Evolutionary conservation across 92 coral and sea anemone genomes (phyloP).

Genomic region (Muricea muricata): DNA sequence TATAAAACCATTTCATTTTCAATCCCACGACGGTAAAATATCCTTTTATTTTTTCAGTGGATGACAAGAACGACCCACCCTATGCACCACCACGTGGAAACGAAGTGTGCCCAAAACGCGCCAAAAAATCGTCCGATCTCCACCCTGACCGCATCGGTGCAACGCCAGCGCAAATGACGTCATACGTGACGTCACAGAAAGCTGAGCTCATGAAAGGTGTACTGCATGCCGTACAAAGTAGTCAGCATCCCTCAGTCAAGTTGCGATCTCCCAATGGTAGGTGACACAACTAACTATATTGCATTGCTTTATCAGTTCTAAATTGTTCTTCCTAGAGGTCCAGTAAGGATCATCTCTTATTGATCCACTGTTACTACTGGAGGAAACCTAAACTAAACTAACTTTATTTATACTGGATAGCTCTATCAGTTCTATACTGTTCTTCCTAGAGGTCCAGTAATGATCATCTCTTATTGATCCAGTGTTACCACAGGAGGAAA

Average conservation of each 20-base stretch:
- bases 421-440: too few species aligned
- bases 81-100: background rate
- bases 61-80: conserved; percentile 19
- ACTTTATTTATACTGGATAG: too few species aligned
- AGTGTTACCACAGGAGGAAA: too few species aligned
- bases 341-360: too few species aligned
- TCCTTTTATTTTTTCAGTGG: background rate
- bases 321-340: too few species aligned
- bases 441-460: too few species aligned
- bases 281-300: background rate
- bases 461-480: too few species aligned
- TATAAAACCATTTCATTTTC: too few species aligned
- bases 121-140: background rate
- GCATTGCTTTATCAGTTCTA: too few species aligned
- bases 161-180: conserved; percentile 6
- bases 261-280: conserved; percentile 25
- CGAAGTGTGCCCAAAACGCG: conserved; percentile 5
- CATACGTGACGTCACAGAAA: conserved; percentile 21
- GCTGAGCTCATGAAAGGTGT: conserved; percentile 26
- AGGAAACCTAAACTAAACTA: too few species aligned
- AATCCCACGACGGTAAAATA: background rate
- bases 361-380: too few species aligned
- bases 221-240: conserved; percentile 29
- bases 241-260: conserved; percentile 38
- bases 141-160: background rate